phyloP scores from a whole-genome alignment of 1,140 invertebrate species.

The Drosophila simulans region DNA sequence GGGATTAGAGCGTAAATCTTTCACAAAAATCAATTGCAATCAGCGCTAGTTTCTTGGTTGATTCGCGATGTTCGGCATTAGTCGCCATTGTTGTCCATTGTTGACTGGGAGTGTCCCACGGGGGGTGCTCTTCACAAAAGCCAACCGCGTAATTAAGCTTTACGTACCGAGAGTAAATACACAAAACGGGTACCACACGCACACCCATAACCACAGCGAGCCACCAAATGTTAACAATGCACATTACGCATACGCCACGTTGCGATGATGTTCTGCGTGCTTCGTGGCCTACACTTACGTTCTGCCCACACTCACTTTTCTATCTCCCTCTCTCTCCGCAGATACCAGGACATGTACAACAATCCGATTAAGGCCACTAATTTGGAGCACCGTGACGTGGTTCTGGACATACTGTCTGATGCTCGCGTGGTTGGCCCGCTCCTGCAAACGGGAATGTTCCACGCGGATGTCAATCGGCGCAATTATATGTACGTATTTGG shows the following conservation, averaged over 20 bases:
- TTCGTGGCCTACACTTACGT: background rate
- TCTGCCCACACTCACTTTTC: conserved; percentile 2
- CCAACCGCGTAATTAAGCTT: conserved; percentile 64
- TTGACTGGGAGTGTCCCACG: conserved; percentile 11
- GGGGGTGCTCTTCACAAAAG: conserved; percentile 31
- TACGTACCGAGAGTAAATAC: conserved; percentile 38
- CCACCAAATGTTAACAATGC: conserved; percentile 63
- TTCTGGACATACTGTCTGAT: conserved; percentile 95
- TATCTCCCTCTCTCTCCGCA: conserved; percentile 51
- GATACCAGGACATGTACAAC: conserved; percentile 86
- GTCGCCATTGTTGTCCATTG: conserved; percentile 35
- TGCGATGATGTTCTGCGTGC: conserved; percentile 30
- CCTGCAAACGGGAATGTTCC: conserved; percentile 89
- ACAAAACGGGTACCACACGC: conserved; percentile 17
- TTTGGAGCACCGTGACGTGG: conserved; percentile 90
- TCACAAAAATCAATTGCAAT: conserved; percentile 34
- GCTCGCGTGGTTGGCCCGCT: conserved; percentile 91
- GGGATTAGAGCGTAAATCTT: background rate
- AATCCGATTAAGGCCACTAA: conserved; percentile 87
- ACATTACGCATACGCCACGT: conserved; percentile 67
- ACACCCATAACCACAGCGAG: conserved; percentile 27
- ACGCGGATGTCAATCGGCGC: conserved; percentile 89
- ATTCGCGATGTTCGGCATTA: conserved; percentile 33
- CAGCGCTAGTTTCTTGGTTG: conserved; percentile 26
- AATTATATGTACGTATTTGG: conserved; percentile 96